Conservation (phyloP, 2,797 vertebrate genomes). For the Hyperoplus lanceolatus region DNA sequence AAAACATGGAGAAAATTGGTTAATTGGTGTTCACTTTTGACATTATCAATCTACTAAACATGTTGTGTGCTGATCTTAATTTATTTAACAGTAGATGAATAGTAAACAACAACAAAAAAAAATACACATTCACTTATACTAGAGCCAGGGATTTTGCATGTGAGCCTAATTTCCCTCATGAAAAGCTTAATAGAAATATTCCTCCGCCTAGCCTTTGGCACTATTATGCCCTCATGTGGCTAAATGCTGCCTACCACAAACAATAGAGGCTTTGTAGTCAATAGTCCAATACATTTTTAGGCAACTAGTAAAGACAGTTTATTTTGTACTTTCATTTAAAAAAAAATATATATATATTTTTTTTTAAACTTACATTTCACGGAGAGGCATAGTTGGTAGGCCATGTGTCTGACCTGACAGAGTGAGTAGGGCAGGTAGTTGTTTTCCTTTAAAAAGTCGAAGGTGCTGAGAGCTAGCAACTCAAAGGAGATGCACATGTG, state of each 20-base stretch:
- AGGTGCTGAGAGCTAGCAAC: slow-evolving; percentile 97
- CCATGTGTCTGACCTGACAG: slow-evolving; percentile 97
- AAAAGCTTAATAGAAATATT: not conserved
- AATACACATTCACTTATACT: not conserved
- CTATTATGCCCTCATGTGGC: slow-evolving; percentile 51
- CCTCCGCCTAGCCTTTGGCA: not conserved
- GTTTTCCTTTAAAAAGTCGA: slow-evolving; percentile 99
- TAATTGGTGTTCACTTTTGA: not conserved
- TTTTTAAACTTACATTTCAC: slow-evolving; percentile 93
- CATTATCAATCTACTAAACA: not conserved
- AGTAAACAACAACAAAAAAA: not conserved
- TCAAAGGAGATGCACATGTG: slow-evolving; percentile 99
- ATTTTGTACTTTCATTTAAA: not conserved
- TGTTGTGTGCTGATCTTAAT: not conserved
- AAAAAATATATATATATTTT: not conserved
- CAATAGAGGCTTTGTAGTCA: slow-evolving; percentile 9
- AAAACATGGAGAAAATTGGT: not conserved
- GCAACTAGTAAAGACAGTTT: not conserved
- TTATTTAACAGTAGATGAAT: not conserved
- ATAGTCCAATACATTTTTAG: not conserved
- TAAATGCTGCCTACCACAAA: slow-evolving; percentile 19
- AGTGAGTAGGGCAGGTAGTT: slow-evolving; percentile 98
- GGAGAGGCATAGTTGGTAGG: slow-evolving; percentile 95
- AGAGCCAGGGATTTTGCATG: not conserved
- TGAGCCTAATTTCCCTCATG: not conserved